Conservation (phyloP, 2,888 invertebrate species). For the Eustalomyia histrio region DNA sequence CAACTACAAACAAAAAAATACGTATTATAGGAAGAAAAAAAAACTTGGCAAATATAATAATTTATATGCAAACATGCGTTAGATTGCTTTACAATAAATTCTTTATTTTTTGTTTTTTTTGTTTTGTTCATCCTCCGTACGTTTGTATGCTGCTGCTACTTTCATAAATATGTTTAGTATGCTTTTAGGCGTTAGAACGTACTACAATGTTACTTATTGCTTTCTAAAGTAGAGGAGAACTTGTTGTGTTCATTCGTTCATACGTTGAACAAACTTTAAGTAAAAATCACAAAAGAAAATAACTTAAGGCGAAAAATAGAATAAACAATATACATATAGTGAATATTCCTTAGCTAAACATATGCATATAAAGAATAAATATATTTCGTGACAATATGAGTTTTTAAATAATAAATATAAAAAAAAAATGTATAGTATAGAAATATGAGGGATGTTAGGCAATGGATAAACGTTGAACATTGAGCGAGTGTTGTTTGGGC, state of each 20-base stretch:
- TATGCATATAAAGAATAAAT: slow-evolving; percentile 58
- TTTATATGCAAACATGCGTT: slow-evolving; percentile 67
- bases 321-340: slow-evolving; percentile 29
- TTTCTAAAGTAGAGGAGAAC: slow-evolving; percentile 23
- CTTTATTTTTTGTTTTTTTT: slow-evolving; percentile 23
- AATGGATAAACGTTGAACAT: neutral
- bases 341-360: slow-evolving; percentile 36
- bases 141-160: slow-evolving; percentile 14
- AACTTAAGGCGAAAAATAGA: slow-evolving; percentile 49
- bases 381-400: slow-evolving; percentile 63
- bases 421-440: slow-evolving; percentile 22
- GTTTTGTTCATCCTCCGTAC: slow-evolving; percentile 9
- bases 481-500: too few relatives aligned
- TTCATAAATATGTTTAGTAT: slow-evolving; percentile 30
- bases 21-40: neutral
- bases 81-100: slow-evolving; percentile 66
- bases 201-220: slow-evolving; percentile 59
- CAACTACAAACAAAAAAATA: slow-evolving; percentile 1
- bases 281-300: slow-evolving; percentile 61
- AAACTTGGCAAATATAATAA: slow-evolving; percentile 65
- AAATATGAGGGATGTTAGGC: slow-evolving; percentile 31
- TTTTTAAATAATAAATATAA: slow-evolving; percentile 47
- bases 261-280: neutral
- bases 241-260: slow-evolving; percentile 19
- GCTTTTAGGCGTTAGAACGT: slow-evolving; percentile 63